Conservation (phyloP, 30 jellyfish, hydroid and myxozoan species). For the Hydra vulgaris region DNA sequence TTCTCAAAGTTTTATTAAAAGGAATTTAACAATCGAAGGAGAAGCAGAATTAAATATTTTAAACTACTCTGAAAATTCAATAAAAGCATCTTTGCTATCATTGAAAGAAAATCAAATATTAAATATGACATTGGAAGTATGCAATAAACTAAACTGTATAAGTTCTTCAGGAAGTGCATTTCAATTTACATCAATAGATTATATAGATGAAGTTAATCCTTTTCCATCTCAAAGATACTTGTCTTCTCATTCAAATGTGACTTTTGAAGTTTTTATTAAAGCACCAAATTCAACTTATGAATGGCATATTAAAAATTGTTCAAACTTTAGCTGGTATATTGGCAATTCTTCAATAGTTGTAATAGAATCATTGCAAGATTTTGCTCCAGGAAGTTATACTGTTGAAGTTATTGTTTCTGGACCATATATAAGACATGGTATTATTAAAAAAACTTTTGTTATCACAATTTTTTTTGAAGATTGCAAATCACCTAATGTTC, state of each 20-base stretch:
- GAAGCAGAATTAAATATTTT: background rate
- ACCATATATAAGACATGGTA: background rate
- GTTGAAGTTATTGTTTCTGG: conserved; percentile 2
- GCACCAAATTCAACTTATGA: background rate
- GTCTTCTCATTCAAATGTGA: background rate
- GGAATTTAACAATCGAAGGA: conserved; percentile 20
- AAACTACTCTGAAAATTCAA: background rate
- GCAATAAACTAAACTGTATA: conserved; percentile 14
- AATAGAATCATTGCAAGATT: background rate
- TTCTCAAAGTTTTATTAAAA: conserved; percentile 22
- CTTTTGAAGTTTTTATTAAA: background rate
- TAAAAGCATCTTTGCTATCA: background rate
- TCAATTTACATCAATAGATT: background rate
- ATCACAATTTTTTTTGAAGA: conserved; percentile 8
- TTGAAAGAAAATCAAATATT: background rate
- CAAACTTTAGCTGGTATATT: background rate
- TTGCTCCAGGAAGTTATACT: background rate
- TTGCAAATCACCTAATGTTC: conserved; percentile 45
- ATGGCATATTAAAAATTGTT: background rate
- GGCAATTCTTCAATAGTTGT: background rate
- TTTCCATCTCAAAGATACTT: conserved; percentile 5
- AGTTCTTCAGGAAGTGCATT: background rate
- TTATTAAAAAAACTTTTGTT: background rate
- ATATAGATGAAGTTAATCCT: background rate
- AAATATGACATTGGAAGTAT: background rate